Conservation (phyloP, 2,888 invertebrate genomes). For the Lycocerus yunnanus region DNA sequence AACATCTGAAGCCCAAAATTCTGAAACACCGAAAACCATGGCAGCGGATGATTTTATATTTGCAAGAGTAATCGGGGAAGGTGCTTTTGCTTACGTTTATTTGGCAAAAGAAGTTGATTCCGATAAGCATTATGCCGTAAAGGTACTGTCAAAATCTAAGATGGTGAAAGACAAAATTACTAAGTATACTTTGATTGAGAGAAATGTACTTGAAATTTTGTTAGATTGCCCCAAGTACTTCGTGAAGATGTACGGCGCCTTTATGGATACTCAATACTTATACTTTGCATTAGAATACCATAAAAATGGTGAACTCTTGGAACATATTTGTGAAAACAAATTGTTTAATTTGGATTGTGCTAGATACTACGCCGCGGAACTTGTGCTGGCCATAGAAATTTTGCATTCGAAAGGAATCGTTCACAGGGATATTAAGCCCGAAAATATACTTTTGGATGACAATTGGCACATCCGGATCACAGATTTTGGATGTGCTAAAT, state of each 20-base stretch:
- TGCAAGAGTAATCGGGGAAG: slow-evolving; percentile 94
- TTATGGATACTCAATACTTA: slow-evolving; percentile 89
- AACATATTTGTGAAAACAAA: slow-evolving; percentile 88
- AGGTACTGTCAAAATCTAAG: slow-evolving; percentile 95
- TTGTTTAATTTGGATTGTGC: slow-evolving; percentile 89
- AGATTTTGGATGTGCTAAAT: slow-evolving; percentile 77
- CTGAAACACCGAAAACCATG: slow-evolving; percentile 59
- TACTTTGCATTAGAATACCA: slow-evolving; percentile 97
- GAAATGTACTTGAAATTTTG: slow-evolving; percentile 88
- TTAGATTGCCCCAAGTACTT: slow-evolving; percentile 84
- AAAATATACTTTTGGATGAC: slow-evolving; percentile 94
- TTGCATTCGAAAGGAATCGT: slow-evolving; percentile 87
- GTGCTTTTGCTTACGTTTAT: slow-evolving; percentile 95
- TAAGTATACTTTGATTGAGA: slow-evolving; percentile 91
- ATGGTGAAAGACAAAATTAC: slow-evolving; percentile 92
- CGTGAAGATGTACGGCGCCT: slow-evolving; percentile 93
- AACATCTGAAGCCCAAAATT: slow-evolving; percentile 50
- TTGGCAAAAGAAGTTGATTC: slow-evolving; percentile 90
- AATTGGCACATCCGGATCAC: slow-evolving; percentile 96
- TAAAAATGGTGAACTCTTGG: slow-evolving; percentile 90
- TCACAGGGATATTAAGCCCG: slow-evolving; percentile 96
- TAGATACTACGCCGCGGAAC: slow-evolving; percentile 93
- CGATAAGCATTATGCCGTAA: slow-evolving; percentile 92
- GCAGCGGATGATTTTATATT: slow-evolving; percentile 91
- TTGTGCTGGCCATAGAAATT: slow-evolving; percentile 88